Evolutionary conservation across 2,797 vertebrate genomes (phyloP).

Genomic region (Enteromius anoplus): DNA sequence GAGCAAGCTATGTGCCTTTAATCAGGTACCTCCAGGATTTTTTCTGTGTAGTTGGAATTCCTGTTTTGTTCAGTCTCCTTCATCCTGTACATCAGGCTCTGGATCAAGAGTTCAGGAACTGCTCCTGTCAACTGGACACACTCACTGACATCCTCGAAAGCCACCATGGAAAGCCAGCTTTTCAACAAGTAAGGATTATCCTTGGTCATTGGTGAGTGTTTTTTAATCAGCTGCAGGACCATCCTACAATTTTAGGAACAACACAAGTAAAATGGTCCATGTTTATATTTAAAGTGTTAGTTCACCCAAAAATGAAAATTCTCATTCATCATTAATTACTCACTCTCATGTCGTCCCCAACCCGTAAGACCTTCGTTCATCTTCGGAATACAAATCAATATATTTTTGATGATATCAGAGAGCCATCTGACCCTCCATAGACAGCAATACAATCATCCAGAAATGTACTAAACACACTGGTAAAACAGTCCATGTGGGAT

Average conservation of each 20-base stretch:
- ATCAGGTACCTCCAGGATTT: conserved; percentile 59
- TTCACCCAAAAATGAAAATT: too few relatives aligned
- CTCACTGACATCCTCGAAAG: conserved; percentile 63
- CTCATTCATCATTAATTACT: too few relatives aligned
- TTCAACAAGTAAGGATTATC: conserved; percentile 63
- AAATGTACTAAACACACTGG: too few relatives aligned
- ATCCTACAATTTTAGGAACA: conserved; percentile 57
- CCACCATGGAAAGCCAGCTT: conserved; percentile 70
- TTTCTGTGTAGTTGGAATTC: background rate
- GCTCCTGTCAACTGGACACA: conserved; percentile 53
- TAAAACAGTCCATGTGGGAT: too few relatives aligned
- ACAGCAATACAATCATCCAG: too few relatives aligned
- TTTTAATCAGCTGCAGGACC: conserved; percentile 62
- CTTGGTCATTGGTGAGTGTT: background rate
- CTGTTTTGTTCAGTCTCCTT: background rate
- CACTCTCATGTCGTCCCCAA: too few relatives aligned
- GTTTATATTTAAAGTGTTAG: background rate
- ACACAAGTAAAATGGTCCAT: background rate
- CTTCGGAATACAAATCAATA: too few relatives aligned
- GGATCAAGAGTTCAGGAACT: conserved; percentile 69
- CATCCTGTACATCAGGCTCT: conserved; percentile 72
- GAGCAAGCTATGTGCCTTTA: background rate
- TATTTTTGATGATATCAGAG: too few relatives aligned
- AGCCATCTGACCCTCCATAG: too few relatives aligned
- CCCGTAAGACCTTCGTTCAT: too few relatives aligned